phyloP scores from a whole-genome alignment of 1,140 invertebrate genomes.

The Microplitis demolitor region DNA sequence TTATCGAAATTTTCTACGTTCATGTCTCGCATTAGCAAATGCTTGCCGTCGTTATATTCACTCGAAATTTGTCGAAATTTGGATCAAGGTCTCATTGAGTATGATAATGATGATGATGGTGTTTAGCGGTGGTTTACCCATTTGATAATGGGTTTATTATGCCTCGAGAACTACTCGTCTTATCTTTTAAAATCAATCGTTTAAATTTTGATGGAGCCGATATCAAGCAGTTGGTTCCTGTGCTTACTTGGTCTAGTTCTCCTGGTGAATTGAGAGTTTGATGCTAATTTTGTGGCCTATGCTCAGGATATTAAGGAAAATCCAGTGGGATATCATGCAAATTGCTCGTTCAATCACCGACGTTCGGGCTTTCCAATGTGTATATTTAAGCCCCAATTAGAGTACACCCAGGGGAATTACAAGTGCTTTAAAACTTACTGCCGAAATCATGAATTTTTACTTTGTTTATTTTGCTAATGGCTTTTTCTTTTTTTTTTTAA shows the following conservation, averaged over 20 bases:
- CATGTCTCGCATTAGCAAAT: background rate
- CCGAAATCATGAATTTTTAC: background rate
- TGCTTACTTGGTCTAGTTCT: background rate
- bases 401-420: slow-evolving; percentile 3
- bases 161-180: too few relatives aligned
- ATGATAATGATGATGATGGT: background rate
- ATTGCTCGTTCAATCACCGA: slow-evolving; percentile 20
- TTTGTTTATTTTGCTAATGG: background rate
- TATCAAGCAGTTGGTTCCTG: too few relatives aligned
- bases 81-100: slow-evolving; percentile 23
- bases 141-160: too few relatives aligned
- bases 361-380: background rate
- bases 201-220: too few relatives aligned
- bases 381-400: slow-evolving; percentile 20
- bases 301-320: slow-evolving; percentile 1
- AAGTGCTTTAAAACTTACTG: background rate
- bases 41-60: background rate
- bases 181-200: too few relatives aligned
- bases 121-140: too few relatives aligned
- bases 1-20: too few relatives aligned
- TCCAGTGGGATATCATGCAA: slow-evolving; percentile 21
- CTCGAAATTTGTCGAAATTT: slow-evolving; percentile 2
- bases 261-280: background rate
- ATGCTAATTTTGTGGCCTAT: slow-evolving; percentile 16
- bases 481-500: too few relatives aligned